These are phyloP conservation scores for Synanthedon formicaeformis DNA, from an alignment of 2,888 invertebrate genomes.

Conservation along the genomic window DNA sequence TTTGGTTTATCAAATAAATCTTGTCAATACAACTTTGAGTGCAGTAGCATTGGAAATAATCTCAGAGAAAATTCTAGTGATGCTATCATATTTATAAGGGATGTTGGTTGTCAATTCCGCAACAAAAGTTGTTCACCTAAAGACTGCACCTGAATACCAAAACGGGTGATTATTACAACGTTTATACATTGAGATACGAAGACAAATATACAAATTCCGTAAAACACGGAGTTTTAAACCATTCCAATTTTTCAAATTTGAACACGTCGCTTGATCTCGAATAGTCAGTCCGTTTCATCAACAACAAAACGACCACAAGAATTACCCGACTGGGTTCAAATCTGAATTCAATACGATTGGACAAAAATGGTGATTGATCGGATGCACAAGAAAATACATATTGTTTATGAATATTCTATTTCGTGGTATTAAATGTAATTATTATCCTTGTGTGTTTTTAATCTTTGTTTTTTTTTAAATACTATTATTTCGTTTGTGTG, in stretches of 20 bases:
- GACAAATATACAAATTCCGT: conserved; percentile 38
- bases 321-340: conserved; percentile 19
- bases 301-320: conserved; percentile 8
- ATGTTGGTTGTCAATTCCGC: conserved; percentile 56
- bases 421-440: no score
- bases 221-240: conserved; percentile 8
- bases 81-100: conserved; percentile 46
- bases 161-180: conserved; percentile 25
- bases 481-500: no score
- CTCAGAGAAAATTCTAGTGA: conserved; percentile 19
- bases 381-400: no score
- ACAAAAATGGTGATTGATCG: neutral
- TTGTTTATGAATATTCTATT: no score
- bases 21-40: conserved; percentile 30
- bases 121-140: conserved; percentile 23
- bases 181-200: conserved; percentile 38
- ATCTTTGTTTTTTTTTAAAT: no score
- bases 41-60: neutral
- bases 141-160: conserved; percentile 24
- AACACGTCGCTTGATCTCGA: conserved; percentile 28
- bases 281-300: conserved; percentile 35
- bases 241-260: conserved; percentile 15
- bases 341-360: conserved; percentile 15
- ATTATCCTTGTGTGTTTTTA: no score
- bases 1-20: conserved; percentile 35